Conservation (phyloP, 2,888 invertebrate genomes). For the Drosophila ustulata region DNA sequence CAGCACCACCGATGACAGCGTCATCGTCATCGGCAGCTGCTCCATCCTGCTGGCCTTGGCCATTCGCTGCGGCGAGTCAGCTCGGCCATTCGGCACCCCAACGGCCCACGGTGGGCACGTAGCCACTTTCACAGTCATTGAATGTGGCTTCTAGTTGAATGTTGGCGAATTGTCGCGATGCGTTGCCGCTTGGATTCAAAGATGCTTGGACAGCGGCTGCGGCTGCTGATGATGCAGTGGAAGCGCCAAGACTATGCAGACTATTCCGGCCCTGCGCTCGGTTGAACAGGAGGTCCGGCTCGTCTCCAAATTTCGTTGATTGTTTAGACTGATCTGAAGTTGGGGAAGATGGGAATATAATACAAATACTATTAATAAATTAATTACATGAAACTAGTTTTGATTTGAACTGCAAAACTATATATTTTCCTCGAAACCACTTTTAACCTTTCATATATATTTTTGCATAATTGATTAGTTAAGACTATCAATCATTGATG, state of each 20-base stretch:
- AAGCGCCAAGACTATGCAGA: slow-evolving; percentile 84
- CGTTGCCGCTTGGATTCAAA: slow-evolving; percentile 64
- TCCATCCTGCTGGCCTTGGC: slow-evolving; percentile 75
- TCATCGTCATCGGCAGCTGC: slow-evolving; percentile 79
- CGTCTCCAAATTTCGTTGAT: slow-evolving; percentile 88
- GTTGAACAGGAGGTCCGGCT: slow-evolving; percentile 87
- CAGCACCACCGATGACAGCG: slow-evolving; percentile 18
- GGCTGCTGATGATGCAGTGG: slow-evolving; percentile 68
- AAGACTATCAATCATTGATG: too few relatives aligned
- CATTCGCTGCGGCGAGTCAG: slow-evolving; percentile 93
- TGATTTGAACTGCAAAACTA: too few relatives aligned
- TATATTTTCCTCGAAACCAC: too few relatives aligned
- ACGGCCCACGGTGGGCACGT: slow-evolving; percentile 93
- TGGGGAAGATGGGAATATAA: not conserved
- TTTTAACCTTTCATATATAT: too few relatives aligned
- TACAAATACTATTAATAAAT: too few relatives aligned
- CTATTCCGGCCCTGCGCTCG: slow-evolving; percentile 86
- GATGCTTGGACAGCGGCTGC: slow-evolving; percentile 42
- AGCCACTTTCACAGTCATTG: slow-evolving; percentile 87
- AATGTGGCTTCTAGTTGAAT: slow-evolving; percentile 84
- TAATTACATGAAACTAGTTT: too few relatives aligned
- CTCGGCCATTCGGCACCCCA: slow-evolving; percentile 98
- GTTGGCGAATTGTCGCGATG: slow-evolving; percentile 81
- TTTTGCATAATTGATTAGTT: too few relatives aligned
- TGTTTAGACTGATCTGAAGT: slow-evolving; percentile 90